A percentile compares a stretch with the other conserved stretches of the same genome.
Conservation (phyloP, 2,797 vertebrate genomes). For the Pangasius krempfi region DNA sequence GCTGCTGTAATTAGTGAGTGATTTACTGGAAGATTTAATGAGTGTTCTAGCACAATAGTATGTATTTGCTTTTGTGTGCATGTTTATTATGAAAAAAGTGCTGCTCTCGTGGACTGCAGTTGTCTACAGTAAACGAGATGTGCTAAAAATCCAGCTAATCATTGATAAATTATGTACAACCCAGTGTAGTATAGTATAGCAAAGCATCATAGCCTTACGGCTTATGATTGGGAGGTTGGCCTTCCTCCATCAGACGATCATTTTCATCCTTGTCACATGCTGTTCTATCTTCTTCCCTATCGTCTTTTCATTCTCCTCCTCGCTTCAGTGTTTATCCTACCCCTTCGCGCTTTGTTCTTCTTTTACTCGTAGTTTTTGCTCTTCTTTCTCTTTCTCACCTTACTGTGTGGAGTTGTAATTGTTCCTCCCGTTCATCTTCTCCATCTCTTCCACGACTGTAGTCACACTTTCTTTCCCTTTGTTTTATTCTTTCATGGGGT, state of each 20-base stretch:
- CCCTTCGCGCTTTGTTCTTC: background rate
- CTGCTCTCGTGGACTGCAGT: background rate
- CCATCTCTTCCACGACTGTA: background rate
- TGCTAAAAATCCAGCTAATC: conserved; percentile 6
- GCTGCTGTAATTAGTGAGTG: conserved; percentile 46
- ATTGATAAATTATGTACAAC: conserved; percentile 5
- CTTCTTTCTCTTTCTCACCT: background rate
- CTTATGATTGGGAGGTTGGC: background rate
- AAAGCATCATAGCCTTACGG: background rate
- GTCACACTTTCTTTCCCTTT: background rate
- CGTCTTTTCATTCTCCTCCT: conserved; percentile 18
- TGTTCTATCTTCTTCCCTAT: conserved; percentile 35
- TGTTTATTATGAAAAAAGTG: background rate
- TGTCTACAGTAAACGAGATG: background rate
- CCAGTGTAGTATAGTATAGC: background rate
- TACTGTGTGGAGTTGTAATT: background rate
- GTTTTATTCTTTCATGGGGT: conserved; percentile 22
- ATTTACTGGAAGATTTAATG: conserved; percentile 35
- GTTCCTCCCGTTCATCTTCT: background rate
- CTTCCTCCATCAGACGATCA: conserved; percentile 43
- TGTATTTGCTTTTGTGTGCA: background rate
- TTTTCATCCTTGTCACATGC: conserved; percentile 25
- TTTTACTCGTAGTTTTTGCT: background rate
- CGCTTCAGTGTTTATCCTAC: conserved; percentile 7
- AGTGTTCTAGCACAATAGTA: background rate